Evolutionary conservation across 2,888 invertebrate genomes (phyloP).

Genomic region (Lathronympha strigana): DNA sequence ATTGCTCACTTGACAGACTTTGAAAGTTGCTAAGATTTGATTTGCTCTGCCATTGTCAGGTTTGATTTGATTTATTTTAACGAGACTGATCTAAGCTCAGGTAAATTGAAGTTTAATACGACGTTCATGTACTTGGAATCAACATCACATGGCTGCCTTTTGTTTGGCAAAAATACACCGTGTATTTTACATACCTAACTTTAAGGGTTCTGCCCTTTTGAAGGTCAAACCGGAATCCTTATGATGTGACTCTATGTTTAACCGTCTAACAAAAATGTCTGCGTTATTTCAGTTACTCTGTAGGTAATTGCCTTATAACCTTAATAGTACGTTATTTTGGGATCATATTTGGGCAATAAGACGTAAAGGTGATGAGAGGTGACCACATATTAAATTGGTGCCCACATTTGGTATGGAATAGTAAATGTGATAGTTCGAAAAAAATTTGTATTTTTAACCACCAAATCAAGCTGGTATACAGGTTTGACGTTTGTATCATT

Average conservation of each 20-base stretch:
- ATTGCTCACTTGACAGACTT: background rate
- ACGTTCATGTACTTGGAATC: background rate
- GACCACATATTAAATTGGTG: no score
- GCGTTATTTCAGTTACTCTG: background rate
- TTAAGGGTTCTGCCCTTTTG: slow-evolving; percentile 19
- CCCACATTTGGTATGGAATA: no score
- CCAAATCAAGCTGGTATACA: no score
- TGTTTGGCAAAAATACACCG: slow-evolving; percentile 10
- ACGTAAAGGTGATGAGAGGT: no score
- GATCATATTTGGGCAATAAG: no score
- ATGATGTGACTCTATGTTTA: slow-evolving; percentile 4
- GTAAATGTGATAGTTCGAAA: no score
- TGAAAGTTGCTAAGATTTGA: background rate
- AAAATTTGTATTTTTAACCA: no score
- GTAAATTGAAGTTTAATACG: background rate
- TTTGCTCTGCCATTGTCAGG: background rate
- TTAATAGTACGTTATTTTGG: background rate
- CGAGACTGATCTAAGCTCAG: background rate
- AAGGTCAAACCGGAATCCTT: slow-evolving; percentile 25
- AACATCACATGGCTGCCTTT: slow-evolving; percentile 25
- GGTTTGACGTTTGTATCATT: no score
- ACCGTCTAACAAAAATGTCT: background rate
- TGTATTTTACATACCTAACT: slow-evolving; percentile 1
- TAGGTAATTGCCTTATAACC: background rate
- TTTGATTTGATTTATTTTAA: background rate